Evolutionary conservation across 2,797 vertebrate genomes (phyloP), one percentile per base, ranked within the genome.

Genomic region (Meriones psammophilus): DNA sequence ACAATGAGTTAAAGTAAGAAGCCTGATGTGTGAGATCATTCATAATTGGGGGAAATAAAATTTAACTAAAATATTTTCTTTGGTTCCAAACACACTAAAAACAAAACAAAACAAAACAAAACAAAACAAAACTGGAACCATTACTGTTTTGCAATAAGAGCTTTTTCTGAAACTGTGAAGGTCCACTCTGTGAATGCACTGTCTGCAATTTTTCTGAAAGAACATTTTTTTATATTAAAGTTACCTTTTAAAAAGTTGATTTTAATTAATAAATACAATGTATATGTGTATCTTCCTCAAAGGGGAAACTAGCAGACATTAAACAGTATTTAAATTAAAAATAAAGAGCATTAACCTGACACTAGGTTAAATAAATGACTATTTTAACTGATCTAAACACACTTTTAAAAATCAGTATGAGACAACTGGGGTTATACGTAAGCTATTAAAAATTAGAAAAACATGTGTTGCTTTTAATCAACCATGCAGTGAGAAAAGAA

Each of bases 391-490:
- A 66, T 58, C 60, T 12, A 69, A 69, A 85, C 39, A 71, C n/a
- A 24, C 54, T 79, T 46, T 33, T 64, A 36, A 33, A 81, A 28
- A 81, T 81, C 36, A 62, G 26, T 10, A 18, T 81, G 54, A 60
- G 39, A 36, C 36, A 92, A 96, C 84, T 69, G 69, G 46, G 18
- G 6, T 9, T 50, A 3, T 28, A 92, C 64, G 18, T 84, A 60
- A 56, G 73, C 62, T 84, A 88, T 39, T 89, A 8, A 87, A 94
- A 71, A 46, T 79, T 90, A 66, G 36, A 92, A 97, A 96, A 62
- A 56, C 73, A 77, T 54, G 64, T 42, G 17, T 58, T 20, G 39
- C 71, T 5, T 88, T 90, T 73, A n/a, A 62, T 60, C 8, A 4
- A n/a, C 54, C 30, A 66, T 39, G 60, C 5, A 62, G 62, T 5